Percentiles rank a stretch among this genome's conserved stretches.
These are phyloP conservation scores for Sycophila texana DNA, from an alignment of 2,888 invertebrate genomes.

Conservation along the genomic window DNA sequence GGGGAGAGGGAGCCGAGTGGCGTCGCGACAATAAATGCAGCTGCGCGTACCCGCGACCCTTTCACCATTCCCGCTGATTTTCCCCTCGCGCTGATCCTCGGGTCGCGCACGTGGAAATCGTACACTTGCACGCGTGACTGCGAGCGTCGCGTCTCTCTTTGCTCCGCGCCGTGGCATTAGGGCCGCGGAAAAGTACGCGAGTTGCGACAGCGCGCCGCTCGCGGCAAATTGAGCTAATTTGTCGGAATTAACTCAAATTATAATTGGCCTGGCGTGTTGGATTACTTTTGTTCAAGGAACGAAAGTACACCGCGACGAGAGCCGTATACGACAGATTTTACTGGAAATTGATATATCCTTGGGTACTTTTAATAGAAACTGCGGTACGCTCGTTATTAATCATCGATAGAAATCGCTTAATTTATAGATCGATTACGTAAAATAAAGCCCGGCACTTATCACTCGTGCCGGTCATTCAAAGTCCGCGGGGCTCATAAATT, in stretches of 20 bases:
- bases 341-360: too few species aligned
- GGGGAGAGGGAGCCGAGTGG: neutral
- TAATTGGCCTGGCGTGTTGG: too few species aligned
- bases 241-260: constrained; percentile 1
- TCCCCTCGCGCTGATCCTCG: constrained; percentile 5
- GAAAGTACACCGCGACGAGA: neutral
- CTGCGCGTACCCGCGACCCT: constrained; percentile 41
- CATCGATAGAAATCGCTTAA: too few species aligned
- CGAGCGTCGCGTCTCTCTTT: neutral
- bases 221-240: neutral
- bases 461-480: neutral
- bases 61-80: constrained; percentile 30
- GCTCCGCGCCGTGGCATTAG: too few species aligned
- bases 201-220: neutral
- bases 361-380: too few species aligned
- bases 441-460: neutral
- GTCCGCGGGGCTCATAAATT: constrained; percentile 30
- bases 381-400: too few species aligned
- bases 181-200: constrained; percentile 1
- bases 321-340: neutral
- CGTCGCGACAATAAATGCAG: constrained; percentile 48
- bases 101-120: neutral
- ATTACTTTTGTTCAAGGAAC: too few species aligned
- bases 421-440: too few species aligned
- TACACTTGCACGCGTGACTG: neutral